Evolutionary conservation across 2,113 vertebrate species (phyloP), one percentile per base, ranked within the genome.

Genomic region (Leucopternis melanops): DNA sequence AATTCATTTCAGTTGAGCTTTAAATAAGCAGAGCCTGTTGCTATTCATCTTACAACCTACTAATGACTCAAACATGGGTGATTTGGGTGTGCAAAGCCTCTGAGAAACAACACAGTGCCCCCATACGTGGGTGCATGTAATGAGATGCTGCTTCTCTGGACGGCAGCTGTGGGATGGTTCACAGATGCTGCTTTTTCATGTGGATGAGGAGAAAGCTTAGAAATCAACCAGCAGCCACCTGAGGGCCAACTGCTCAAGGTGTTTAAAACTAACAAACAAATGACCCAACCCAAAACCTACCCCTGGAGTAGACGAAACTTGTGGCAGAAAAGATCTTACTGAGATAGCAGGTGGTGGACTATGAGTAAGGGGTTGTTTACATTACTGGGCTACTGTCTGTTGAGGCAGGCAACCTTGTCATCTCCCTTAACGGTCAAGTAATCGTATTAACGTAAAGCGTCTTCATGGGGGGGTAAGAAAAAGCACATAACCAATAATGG

Each of bases 71-170:
- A 62, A 49, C 22, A 19, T 26, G 65, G 15, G 14, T 63, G 26
- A 54, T n/a, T 8, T 40, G 29, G 16, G 29, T 70, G 82, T 74
- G 27, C 49, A 79, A 63, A 82, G 14, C 52, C 38, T 57, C 55
- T 20, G n/a, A 75, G 91, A 44, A 93, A 71, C 13, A 44, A 40
- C 27, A 25, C 0, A 0, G 9, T 65, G 11, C 13, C 34, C 34
- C 12, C 25, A 6, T 25, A 14, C 0, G 0, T 26, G 49, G 31
- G 21, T 70, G 31, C 7, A 2, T 47, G 29, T 25, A 34, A 36
- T 54, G 44, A 74, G n/a, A 52, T 65, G 73, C 32, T 70, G 8
- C 17, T 70, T 66, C 36, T 69, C 57, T 32, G 29, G 49, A 6
- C 25, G 23, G 10, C 50, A 70, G 34, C 10, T 47, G 16, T 69